Evolutionary conservation across 2,113 vertebrate species (phyloP), one percentile per base, ranked within the genome.

Genomic region (Orientallactaga bullata): DNA sequence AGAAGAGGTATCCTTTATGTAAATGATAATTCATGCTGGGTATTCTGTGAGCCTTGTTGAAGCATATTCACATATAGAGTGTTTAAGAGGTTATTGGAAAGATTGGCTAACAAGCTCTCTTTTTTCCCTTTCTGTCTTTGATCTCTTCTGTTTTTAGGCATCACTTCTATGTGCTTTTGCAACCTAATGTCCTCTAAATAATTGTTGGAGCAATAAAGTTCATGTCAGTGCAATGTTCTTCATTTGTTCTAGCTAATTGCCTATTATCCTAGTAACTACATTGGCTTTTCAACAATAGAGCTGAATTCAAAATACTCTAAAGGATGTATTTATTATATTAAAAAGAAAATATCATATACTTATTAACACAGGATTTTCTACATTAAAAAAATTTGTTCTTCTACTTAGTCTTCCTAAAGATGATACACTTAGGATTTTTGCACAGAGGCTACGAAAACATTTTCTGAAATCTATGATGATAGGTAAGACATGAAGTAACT

Each of bases 351-450:
- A 83, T 88, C 42, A 47, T 89, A 58, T 81, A 89, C 80, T 92
- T 12, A 87, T 74, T 69, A 72, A 35, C 39, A 65, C 10, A 24
- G 32, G 35, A n/a, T 78, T 88, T 68, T 74, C 3, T 39, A 30
- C 63, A 7, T 73, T 81, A 65, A 65, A 5, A 1, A 13, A 87
- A 42, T 71, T 42, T 68, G 73, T 88, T 42, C 26, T 83, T 73
- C 55, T 71, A 13, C 71, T 84, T 74, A 23, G n/a, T 88, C 86
- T 82, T 94, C 71, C 63, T 82, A 68, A 87, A 94, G 35, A 77
- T 81, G 35, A 77, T 81, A 39, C 6, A 66, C 24, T n/a, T 85
- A 73, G 76, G 87, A 87, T 68, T 92, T 82, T 6, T 79, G 21
- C 42, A 16, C 42, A 82, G 17, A 94, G 72, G 13, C 6, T 63